phyloP scores from a whole-genome alignment of 2,888 invertebrate genomes.

The Drosophila meridiana region DNA sequence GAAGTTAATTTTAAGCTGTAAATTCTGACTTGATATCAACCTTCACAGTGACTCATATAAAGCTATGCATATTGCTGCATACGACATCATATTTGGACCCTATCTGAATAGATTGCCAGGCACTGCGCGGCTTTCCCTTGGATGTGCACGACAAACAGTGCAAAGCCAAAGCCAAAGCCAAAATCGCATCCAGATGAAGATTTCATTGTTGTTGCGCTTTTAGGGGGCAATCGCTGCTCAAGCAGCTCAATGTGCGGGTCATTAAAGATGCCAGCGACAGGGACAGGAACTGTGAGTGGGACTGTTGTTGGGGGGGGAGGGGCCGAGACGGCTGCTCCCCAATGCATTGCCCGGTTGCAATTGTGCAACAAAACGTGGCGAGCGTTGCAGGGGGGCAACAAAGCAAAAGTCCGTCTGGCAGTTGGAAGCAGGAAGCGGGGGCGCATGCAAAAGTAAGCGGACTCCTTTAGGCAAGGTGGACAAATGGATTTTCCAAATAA shows the following conservation, averaged over 20 bases:
- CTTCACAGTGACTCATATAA: no score
- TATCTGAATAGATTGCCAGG: neutral
- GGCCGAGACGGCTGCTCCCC: conserved; percentile 5
- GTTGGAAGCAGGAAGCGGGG: conserved; percentile 27
- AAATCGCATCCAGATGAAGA: conserved; percentile 33
- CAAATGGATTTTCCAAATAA: conserved; percentile 78
- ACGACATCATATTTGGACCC: neutral
- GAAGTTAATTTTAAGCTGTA: no score
- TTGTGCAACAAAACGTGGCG: conserved; percentile 68
- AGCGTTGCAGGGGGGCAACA: conserved; percentile 48
- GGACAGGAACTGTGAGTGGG: neutral
- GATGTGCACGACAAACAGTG: neutral
- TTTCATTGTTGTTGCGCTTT: conserved; percentile 42
- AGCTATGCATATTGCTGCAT: neutral
- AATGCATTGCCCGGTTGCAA: conserved; percentile 46
- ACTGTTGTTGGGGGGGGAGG: neutral
- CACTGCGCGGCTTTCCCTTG: neutral
- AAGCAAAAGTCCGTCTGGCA: conserved; percentile 63
- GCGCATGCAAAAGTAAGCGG: conserved; percentile 12
- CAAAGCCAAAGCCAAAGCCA: conserved; percentile 1
- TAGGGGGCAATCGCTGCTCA: conserved; percentile 29
- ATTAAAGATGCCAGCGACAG: conserved; percentile 44
- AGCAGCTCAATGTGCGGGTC: conserved; percentile 46
- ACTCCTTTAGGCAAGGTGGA: conserved; percentile 66
- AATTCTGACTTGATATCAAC: no score